Conservation (phyloP, 1,140 invertebrate species). For the Stenopsyche tienmushanensis region DNA sequence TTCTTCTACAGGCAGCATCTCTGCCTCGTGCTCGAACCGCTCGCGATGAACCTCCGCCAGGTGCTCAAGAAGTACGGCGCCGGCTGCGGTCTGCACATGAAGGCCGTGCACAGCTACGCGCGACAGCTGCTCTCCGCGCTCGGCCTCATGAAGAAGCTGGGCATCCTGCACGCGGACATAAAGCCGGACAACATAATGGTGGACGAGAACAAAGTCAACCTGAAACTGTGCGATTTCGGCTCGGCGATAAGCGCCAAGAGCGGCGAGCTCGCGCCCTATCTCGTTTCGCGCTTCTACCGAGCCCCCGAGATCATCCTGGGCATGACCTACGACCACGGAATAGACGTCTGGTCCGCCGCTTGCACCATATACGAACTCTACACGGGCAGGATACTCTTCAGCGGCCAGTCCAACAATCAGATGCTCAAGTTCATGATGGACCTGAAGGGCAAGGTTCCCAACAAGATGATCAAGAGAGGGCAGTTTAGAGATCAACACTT, state of each 20-base stretch:
- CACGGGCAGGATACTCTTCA: conserved; percentile 97
- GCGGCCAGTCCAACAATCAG: conserved; percentile 98
- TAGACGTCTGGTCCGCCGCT: conserved; percentile 99
- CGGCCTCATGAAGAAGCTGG: conserved; percentile 92
- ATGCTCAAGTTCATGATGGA: conserved; percentile 99
- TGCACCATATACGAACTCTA: conserved; percentile 98
- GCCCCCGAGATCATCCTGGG: conserved; percentile 99
- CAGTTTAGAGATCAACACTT: conserved; percentile 97
- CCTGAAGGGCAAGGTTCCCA: conserved; percentile 96
- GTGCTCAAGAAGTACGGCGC: conserved; percentile 98
- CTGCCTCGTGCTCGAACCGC: conserved; percentile 97
- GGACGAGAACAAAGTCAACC: conserved; percentile 92
- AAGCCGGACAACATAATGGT: conserved; percentile 99
- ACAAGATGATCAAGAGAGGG: conserved; percentile 94
- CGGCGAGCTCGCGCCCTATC: conserved; percentile 96
- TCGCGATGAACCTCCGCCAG: conserved; percentile 91
- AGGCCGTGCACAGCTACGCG: conserved; percentile 96
- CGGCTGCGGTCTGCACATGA: conserved; percentile 95
- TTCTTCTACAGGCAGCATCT: conserved; percentile 97
- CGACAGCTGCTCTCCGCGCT: conserved; percentile 94
- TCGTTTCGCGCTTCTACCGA: conserved; percentile 97
- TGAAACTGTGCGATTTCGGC: conserved; percentile 99
- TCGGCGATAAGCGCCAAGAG: conserved; percentile 92
- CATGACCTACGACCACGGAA: conserved; percentile 93
- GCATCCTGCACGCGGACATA: conserved; percentile 98